Evolutionary conservation across 2,888 invertebrate species (phyloP), one percentile per base, ranked within the genome.

Genomic region (Sericinus montela): DNA sequence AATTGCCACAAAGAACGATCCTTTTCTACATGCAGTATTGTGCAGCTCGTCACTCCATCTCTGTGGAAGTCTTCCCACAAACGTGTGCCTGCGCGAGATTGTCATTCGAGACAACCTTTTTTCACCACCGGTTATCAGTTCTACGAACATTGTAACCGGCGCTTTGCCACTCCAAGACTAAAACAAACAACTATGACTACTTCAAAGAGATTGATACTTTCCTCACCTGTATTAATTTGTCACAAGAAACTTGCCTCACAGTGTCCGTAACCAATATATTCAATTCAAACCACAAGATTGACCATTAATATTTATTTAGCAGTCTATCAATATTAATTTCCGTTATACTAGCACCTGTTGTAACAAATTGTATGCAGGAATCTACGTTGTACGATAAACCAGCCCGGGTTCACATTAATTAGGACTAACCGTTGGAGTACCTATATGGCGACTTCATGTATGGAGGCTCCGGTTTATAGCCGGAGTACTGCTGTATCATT

Each of bases 381-480:
- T 49, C 49, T 13, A 19, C 45, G 16, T 13, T 25, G 40, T 37
- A 39, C 49, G 10, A 10, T 32, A 48, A 51, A 54, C 52, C 53
- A 47, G 47, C 50, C 56, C n/a, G 40, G 41, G 48, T 52, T 34
- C 35, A 47, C 51, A 52, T 57, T 58, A 59, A 61, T 61, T 55
- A 59, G 52, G 41, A 45, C 54, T 56, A 53, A 59, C 61, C 48
- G 59, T 58, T 54, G 56, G 45, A 32, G 32, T 51, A 49, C 56
- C 48, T 47, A 56, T 59, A 57, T 46, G 57, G 59, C 47, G 39
- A 39, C 44, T 38, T 28, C 25, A 10, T 7, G 32, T 32, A 32
- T 42, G 30, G 35, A 11, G 43, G 39, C 44, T 44, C 49, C 49
- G 44, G 48, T 43, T 49, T 16, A 38, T 28, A n/a, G 42, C 30